These are phyloP conservation scores for Phoeniculus purpureus DNA, from an alignment of 2,797 vertebrate species.

Conservation along the genomic window DNA sequence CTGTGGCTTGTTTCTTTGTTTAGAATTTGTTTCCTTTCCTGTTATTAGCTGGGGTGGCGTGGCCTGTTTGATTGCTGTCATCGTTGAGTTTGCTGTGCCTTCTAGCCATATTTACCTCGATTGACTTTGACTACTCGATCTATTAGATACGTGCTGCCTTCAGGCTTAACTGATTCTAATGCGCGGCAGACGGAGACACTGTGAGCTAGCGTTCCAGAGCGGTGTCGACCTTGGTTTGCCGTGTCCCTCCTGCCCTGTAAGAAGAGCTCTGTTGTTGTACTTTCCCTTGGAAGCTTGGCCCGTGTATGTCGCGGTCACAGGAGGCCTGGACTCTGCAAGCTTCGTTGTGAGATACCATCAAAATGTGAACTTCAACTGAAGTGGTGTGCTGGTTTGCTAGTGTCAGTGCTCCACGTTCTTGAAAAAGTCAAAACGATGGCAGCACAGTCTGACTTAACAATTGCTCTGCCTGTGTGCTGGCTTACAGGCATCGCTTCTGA, in stretches of 20 bases:
- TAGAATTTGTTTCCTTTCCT: background rate
- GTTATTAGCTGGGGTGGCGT: background rate
- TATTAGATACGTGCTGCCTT: background rate
- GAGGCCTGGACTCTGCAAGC: background rate
- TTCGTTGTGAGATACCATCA: background rate
- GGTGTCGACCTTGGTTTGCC: background rate
- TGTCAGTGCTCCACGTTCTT: background rate
- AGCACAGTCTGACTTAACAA: background rate
- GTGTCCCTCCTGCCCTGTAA: background rate
- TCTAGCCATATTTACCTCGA: background rate
- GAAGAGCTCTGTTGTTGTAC: background rate
- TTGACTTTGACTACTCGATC: background rate
- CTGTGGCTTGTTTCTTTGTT: background rate
- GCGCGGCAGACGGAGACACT: background rate
- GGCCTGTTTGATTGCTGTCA: background rate
- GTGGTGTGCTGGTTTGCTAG: background rate
- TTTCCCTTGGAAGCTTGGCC: background rate
- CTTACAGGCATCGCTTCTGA: background rate
- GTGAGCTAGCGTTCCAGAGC: background rate
- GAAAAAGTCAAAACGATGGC: background rate
- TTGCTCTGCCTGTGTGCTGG: background rate
- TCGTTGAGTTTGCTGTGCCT: background rate
- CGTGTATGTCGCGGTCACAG: background rate
- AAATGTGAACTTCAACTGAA: background rate
- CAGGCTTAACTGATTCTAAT: background rate